Evolutionary conservation across 2,113 vertebrate species (phyloP), one percentile per base, ranked within the genome.

Genomic region (Saguinus imperator): DNA sequence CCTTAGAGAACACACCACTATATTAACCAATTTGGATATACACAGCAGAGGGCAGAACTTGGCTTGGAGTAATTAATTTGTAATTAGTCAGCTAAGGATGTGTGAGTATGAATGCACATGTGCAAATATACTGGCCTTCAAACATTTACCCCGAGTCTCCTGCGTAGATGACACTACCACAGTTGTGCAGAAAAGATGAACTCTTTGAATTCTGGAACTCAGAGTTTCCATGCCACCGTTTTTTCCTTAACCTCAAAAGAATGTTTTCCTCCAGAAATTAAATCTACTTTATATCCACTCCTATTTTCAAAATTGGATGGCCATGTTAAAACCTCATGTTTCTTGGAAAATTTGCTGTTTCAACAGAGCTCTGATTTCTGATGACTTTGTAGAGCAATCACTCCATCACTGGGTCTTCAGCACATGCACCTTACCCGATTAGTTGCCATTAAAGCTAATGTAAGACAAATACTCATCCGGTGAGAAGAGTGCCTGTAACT

Each of bases 391-490:
- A 81, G 58, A 87, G 29, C 29, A 25, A 73, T 52, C 52, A 25
- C 58, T 45, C 8, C 90, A 96, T 86, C n/a, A 35, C 94, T 98
- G 94, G 21, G 37, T 93, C 3, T 95, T 97, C 96, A 76, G 93
- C 32, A 93, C 10, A 50, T 9, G 27, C 81, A 91, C 16, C 8
- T 98, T 98, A 97, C 84, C 97, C 98, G 97, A 97, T 98, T 95
- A 98, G 86, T 94, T 95, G 75, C 75, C 94, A 94, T 97, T 98
- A 98, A 97, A 98, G 81, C 68, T 72, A 98, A 96, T 83, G 0
- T 93, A 94, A 98, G 97, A 92, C 95, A 98, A 98, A 98, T 96
- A 97, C 58, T 89, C 55, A 91, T 79, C 58, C 94, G 89, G 97
- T 61, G 92, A 95, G 98, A 98, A 97, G 73, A 95, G 80, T 58